phyloP scores from a whole-genome alignment of 2,113 vertebrate genomes.

The Danio rerio region GRCz12tu NC_133199.1:6527001-6527500 shows the following conservation, averaged over 20 bases:
- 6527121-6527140: slow-evolving; percentile 26
- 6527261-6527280: too few species aligned
- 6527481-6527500: neutral
- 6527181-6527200: slow-evolving; percentile 21
- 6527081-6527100: too few species aligned
- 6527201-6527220: slow-evolving; percentile 55
- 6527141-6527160: slow-evolving; percentile 15
- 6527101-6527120: neutral
- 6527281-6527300: neutral
- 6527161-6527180: slow-evolving; percentile 19
- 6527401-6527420: neutral
- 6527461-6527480: neutral
- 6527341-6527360: neutral
- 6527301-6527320: neutral
- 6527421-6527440: neutral
- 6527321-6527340: too few species aligned
- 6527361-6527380: neutral
- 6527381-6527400: neutral
- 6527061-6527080: too few species aligned
- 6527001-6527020: too few species aligned
- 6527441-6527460: neutral
- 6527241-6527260: too few species aligned
- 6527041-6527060: too few species aligned
- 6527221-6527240: neutral
- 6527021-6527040: too few species aligned